Evolutionary conservation across 1,140 invertebrate species (phyloP), one percentile per base, ranked within the genome.

Genomic region (Diplogasteroides magnus): DNA sequence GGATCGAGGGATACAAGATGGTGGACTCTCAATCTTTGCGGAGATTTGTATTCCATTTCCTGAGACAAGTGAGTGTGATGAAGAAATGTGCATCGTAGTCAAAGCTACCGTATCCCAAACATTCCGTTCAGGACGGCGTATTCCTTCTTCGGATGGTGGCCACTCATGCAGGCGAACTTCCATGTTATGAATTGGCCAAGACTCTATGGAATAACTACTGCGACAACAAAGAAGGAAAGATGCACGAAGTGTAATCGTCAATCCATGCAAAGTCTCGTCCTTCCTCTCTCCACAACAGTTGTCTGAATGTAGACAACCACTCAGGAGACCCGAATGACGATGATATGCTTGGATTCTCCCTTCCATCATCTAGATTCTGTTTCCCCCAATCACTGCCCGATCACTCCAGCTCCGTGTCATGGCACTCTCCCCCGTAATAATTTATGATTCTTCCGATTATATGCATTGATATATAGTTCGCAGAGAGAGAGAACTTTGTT

Each of bases 1-100:
- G 80, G 19, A 82, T 82, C 48, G 80, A 82, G 68, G 80, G 80
- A 61, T 82, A 82, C 73, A 82, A 82, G 70, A 82, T 82, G 81
- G 80, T 83, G 25, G 80, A 82, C 62, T 82, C 79, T 19, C 80
- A 82, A 73, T 80, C 79, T 19, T 64, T 82, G 31, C 37, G 80
- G 55, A 76, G 81, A 26, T 82, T 82, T 72, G 80, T 82, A 14
- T 81, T 82, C 67, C 74, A 80, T 64, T 82, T 82, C 70, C 76
- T 82, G 25, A 57, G 77, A 58, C 80, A 72, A 59, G 70, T 72
- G 64, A 14, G 56, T 67, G 1, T 56, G 2, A 58, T 19, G 37
- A 48, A 48, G 37, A 48, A 48, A 19, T 11, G 6, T 48, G 19
- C 6, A 48, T 19, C 6, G 37, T 11, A 19, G 19, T 11, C 19